phyloP scores from a whole-genome alignment of 1,140 invertebrate species.

The Solenopsis invicta region DNA sequence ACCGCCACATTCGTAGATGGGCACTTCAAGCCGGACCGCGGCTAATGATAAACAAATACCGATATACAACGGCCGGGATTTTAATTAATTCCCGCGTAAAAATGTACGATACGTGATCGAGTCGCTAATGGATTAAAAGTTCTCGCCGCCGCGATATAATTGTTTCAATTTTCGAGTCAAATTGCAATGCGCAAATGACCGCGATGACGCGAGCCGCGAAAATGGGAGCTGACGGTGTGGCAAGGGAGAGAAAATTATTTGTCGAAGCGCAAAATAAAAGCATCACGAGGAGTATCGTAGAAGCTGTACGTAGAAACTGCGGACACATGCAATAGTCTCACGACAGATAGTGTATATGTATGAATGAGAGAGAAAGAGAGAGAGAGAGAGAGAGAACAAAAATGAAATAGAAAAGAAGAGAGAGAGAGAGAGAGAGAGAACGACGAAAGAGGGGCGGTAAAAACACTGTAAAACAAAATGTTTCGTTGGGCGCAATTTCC shows the following conservation, averaged over 20 bases:
- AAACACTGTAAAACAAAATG: constrained; percentile 75
- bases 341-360: neutral
- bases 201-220: constrained; percentile 57
- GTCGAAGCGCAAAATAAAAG: constrained; percentile 44
- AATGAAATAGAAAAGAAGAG: neutral
- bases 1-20: constrained; percentile 12
- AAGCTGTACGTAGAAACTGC: constrained; percentile 26
- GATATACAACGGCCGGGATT: constrained; percentile 48
- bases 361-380: neutral
- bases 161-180: constrained; percentile 73
- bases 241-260: constrained; percentile 63
- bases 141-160: constrained; percentile 63
- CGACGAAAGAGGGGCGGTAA: neutral
- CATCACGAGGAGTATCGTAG: constrained; percentile 40
- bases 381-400: constrained; percentile 10
- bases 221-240: constrained; percentile 34
- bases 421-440: too few species aligned
- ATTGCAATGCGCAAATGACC: constrained; percentile 60
- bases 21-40: constrained; percentile 22
- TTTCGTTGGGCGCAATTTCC: constrained; percentile 75
- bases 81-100: constrained; percentile 62
- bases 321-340: constrained; percentile 22
- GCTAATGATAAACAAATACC: constrained; percentile 62
- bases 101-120: constrained; percentile 61
- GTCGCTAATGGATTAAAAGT: constrained; percentile 72